Percentiles rank a stretch among this genome's conserved stretches.
Conservation (phyloP, 2,888 invertebrate genomes). For the Strigamia maritima region DNA sequence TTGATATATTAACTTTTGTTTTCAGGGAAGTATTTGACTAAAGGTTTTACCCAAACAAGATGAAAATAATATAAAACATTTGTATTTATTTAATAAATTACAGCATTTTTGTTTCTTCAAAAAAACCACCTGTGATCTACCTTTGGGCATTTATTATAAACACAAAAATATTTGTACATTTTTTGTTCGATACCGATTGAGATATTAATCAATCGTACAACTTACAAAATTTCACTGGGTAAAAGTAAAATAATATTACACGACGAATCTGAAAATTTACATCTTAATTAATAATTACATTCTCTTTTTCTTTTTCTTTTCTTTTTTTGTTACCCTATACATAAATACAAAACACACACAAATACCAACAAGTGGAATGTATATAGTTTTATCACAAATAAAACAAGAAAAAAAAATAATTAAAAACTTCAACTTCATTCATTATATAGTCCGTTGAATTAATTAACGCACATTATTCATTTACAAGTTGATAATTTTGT, state of each 20-base stretch:
- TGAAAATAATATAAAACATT: neutral
- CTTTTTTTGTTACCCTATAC: neutral
- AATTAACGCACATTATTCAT: neutral
- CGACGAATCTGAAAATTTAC: neutral
- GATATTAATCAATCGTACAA: neutral
- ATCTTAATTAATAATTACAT: neutral
- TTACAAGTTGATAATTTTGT: neutral
- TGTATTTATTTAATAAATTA: too few relatives aligned
- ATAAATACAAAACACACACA: neutral
- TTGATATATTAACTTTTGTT: neutral
- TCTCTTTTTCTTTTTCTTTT: too few relatives aligned
- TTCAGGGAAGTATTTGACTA: neutral
- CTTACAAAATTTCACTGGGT: neutral
- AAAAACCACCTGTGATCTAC: neutral
- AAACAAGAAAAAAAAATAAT: neutral
- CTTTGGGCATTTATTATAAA: neutral
- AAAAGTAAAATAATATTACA: neutral
- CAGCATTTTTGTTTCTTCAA: neutral
- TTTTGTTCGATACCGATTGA: neutral
- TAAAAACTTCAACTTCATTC: neutral
- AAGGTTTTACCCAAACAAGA: neutral
- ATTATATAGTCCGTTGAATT: neutral
- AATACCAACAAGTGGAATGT: neutral
- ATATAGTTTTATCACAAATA: neutral
- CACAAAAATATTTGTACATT: conserved; percentile 3